Evolutionary conservation across 2,113 vertebrate genomes (phyloP).

Genomic region (Arenaria interpres): DNA sequence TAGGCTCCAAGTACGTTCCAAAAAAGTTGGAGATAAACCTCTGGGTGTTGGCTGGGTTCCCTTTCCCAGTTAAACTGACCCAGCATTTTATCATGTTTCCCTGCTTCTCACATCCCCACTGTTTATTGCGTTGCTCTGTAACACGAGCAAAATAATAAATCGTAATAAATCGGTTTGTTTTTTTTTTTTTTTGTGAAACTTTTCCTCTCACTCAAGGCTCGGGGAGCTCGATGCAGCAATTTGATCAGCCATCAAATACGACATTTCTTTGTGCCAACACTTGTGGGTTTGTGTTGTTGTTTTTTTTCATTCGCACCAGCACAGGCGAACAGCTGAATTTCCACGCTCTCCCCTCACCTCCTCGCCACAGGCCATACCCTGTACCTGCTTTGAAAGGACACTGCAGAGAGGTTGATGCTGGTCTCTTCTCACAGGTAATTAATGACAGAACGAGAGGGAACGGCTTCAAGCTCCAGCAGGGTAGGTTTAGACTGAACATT

Average conservation of each 20-base stretch:
- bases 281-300: too few relatives aligned
- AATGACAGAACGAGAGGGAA: too few relatives aligned
- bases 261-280: neutral
- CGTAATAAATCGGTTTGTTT: rapidly evolving
- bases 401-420: too few relatives aligned
- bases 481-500: too few relatives aligned
- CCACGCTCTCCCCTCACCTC: neutral
- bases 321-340: rapidly evolving
- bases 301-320: neutral
- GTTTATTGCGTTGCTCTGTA: neutral
- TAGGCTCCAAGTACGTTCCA: neutral
- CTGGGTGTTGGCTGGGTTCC: neutral
- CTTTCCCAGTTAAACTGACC: neutral
- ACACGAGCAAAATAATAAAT: neutral
- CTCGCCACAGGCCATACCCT: rapidly evolving
- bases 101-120: neutral
- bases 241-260: neutral
- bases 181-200: neutral
- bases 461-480: too few relatives aligned
- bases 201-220: neutral
- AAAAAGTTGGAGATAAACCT: neutral
- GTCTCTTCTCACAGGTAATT: too few relatives aligned
- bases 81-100: neutral
- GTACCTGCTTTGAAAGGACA: too few relatives aligned
- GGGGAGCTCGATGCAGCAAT: neutral